A percentile compares a stretch with the other conserved stretches of the same genome.
These are phyloP conservation scores for Struthio camelus DNA, from an alignment of 2,113 vertebrate species.

Conservation along the genomic window DNA sequence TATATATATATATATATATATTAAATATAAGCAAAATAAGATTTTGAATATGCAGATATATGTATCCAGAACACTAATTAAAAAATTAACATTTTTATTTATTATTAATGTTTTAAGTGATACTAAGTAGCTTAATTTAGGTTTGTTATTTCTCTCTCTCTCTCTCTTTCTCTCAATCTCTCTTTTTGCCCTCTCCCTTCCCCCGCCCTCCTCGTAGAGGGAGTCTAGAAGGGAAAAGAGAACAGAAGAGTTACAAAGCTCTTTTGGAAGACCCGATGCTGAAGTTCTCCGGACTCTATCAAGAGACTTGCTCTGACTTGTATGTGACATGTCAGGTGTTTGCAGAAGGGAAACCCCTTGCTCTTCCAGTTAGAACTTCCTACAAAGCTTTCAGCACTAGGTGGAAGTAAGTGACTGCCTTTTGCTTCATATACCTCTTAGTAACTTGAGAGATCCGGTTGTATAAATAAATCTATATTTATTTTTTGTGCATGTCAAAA, in stretches of 20 bases:
- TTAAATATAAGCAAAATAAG: neutral
- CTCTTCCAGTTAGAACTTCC: constrained; percentile 93
- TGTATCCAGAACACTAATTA: neutral
- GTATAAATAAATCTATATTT: neutral
- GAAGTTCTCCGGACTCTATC: constrained; percentile 94
- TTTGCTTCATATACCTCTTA: neutral
- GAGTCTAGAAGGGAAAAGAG: constrained; percentile 96
- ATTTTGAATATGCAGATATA: neutral
- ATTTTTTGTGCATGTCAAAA: neutral
- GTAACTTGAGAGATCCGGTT: neutral
- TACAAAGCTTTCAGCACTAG: constrained; percentile 98
- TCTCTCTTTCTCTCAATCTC: neutral
- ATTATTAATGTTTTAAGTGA: neutral
- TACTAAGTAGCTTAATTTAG: neutral
- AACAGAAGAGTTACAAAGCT: constrained; percentile 95
- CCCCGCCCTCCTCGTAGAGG: constrained; percentile 71
- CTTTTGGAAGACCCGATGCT: constrained; percentile 95
- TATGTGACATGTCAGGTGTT: constrained; percentile 98
- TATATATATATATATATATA: too few relatives aligned
- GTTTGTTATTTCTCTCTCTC: neutral
- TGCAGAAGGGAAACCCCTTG: constrained; percentile 95
- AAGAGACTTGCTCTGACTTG: constrained; percentile 95
- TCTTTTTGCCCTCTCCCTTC: neutral
- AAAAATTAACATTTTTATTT: neutral
- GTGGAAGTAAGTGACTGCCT: constrained; percentile 91